A percentile compares a stretch with the other conserved stretches of the same genome.
Conservation (phyloP, 2,888 invertebrate species). For the Mythimna impura region DNA sequence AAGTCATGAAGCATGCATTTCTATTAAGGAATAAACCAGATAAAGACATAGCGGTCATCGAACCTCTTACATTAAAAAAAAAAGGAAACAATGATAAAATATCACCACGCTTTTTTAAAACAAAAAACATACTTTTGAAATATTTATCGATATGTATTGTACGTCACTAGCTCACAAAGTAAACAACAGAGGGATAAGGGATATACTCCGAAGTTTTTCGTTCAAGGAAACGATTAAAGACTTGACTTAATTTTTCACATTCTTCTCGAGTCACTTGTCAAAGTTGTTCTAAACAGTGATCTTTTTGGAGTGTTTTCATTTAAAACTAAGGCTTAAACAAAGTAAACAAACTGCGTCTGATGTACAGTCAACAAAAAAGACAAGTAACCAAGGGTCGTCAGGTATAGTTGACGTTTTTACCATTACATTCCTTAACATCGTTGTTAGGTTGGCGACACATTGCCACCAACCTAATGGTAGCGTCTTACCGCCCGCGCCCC, state of each 20-base stretch:
- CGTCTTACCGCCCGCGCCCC: no score
- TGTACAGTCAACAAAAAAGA: not conserved
- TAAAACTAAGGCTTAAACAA: conserved; percentile 6
- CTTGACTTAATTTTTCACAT: conserved; percentile 52
- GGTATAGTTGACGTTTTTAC: no score
- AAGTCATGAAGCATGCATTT: not conserved
- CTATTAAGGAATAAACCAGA: no score
- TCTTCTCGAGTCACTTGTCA: conserved; percentile 57
- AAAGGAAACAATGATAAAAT: no score
- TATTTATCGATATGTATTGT: conserved; percentile 36
- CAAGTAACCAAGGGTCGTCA: no score
- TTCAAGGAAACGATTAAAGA: conserved; percentile 47
- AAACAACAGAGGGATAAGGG: conserved; percentile 43
- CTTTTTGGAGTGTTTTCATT: conserved; percentile 34
- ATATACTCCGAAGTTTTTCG: conserved; percentile 55
- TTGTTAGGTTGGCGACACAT: no score
- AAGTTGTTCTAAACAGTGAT: conserved; percentile 54
- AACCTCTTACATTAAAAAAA: no score
- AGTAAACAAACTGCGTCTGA: conserved; percentile 1
- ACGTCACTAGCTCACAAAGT: conserved; percentile 45
- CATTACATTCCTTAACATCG: no score
- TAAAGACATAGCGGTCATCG: no score
- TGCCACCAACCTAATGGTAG: no score
- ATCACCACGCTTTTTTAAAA: no score
- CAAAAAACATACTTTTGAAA: not conserved